Conservation (phyloP, 2,113 vertebrate genomes). For the Pelobates fuscus region DNA sequence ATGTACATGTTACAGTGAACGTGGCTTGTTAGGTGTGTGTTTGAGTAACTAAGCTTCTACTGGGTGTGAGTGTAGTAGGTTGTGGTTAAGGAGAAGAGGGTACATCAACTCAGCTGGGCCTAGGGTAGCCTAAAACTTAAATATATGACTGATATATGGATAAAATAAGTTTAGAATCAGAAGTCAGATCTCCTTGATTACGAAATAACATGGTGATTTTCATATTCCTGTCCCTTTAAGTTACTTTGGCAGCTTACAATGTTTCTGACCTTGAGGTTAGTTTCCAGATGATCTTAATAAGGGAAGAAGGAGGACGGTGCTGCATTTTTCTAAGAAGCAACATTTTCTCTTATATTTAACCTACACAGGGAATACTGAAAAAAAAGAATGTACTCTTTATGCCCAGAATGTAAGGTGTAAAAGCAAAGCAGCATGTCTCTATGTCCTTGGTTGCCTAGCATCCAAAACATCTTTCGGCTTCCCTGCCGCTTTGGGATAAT, state of each 20-base stretch:
- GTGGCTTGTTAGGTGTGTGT: too few species aligned
- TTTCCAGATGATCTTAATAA: background rate
- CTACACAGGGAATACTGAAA: slow-evolving; percentile 27
- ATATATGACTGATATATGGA: too few species aligned
- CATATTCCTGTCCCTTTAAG: background rate
- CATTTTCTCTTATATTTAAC: slow-evolving; percentile 35
- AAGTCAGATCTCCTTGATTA: too few species aligned
- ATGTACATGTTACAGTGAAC: too few species aligned
- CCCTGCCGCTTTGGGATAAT: slow-evolving; percentile 41
- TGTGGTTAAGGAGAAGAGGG: too few species aligned
- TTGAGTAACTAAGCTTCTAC: too few species aligned
- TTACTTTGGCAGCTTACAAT: background rate
- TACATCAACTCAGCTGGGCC: too few species aligned
- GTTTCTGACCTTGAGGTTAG: background rate
- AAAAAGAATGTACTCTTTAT: slow-evolving; percentile 43
- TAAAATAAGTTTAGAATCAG: too few species aligned
- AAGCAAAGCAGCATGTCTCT: slow-evolving; percentile 37
- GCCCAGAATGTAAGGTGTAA: slow-evolving; percentile 30
- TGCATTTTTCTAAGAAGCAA: slow-evolving; percentile 29
- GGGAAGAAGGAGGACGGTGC: background rate
- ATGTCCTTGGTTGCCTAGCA: slow-evolving; percentile 49
- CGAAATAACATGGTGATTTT: too few species aligned
- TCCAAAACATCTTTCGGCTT: slow-evolving; percentile 40
- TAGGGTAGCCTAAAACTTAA: too few species aligned
- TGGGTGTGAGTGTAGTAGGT: too few species aligned